A percentile compares a stretch with the other conserved stretches of the same genome.
phyloP scores from a whole-genome alignment of 2,888 invertebrate species.

The Hyalella azteca region DNA sequence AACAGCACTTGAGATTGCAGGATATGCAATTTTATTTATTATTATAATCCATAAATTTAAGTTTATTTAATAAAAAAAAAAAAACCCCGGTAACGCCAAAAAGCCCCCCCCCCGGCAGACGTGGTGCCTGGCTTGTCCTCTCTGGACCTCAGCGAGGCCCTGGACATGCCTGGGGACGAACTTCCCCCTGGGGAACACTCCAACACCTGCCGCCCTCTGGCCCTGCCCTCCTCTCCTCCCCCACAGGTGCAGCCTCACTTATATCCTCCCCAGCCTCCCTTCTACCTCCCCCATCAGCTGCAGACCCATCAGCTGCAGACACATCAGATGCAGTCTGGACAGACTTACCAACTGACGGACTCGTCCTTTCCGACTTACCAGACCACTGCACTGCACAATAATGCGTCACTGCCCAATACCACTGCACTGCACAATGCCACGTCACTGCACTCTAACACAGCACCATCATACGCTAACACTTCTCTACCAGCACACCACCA shows the following conservation, averaged over 20 bases:
- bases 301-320: conserved; percentile 36
- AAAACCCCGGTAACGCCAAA: too few relatives aligned
- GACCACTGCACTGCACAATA: conserved; percentile 7
- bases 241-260: conserved; percentile 32
- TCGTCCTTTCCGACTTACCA: conserved; percentile 31
- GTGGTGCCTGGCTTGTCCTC: background rate
- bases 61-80: too few relatives aligned
- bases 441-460: background rate
- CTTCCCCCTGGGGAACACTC: conserved; percentile 55
- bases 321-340: conserved; percentile 32
- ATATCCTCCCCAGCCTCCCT: background rate
- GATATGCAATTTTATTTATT: too few relatives aligned
- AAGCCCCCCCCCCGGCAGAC: background rate
- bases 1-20: too few relatives aligned
- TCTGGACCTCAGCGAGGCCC: background rate
- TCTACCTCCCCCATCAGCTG: conserved; percentile 42
- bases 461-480: too few relatives aligned
- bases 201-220: conserved; percentile 43
- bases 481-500: conserved; percentile 27
- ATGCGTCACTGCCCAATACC: background rate
- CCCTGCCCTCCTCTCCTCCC: background rate
- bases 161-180: conserved; percentile 37
- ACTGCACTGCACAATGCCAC: background rate
- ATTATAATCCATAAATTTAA: too few relatives aligned
- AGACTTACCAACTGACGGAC: conserved; percentile 25